Evolutionary conservation across 2,888 invertebrate species (phyloP), one percentile per base, ranked within the genome.

Genomic region (Plagiodera versicolora): DNA sequence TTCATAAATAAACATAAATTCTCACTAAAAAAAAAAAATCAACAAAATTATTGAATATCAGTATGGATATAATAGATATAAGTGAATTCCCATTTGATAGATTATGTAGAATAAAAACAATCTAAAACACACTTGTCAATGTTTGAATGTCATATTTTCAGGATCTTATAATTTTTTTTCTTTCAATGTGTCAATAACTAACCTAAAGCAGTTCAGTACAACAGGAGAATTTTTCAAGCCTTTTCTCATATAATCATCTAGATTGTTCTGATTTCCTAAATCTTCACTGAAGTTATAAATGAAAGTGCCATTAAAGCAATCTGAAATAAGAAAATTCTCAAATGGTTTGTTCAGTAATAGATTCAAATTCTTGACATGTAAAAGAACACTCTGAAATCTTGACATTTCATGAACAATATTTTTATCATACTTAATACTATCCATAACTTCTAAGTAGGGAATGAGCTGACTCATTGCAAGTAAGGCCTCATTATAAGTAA

Each of bases 221-320:
- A 45, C 14, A 49, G 56, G 60, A 17, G 61, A 49, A 47, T 57
- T 55, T 17, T 48, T 35, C 14, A 74, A 69, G 48, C 71, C 59
- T 16, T 65, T 48, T 19, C 66, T 58, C 14, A 74, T 44, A 56
- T 74, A 74, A 16, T 63, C 56, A 32, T 71, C 68, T 24, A 73
- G 53, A 55, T 71, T 67, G 17, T 60, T 67, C 54, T 72, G 63
- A 68, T 76, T 74, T 62, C 84, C 84, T 50, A 92, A 81, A 77
- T 87, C 85, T 24, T 80, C 78, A 59, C 86, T 87, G 24, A 89
- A 79, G 80, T 92, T 92, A 71, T 92, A 92, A 0, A 90, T 75
- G 77, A 92, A 88, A 0, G 90, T 89, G 0, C 92, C 92, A 77
- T 90, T 89, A 67, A 85, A 91, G 63, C 86, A 81, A 69, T 86